Evolutionary conservation across 1,140 invertebrate genomes (phyloP).

Genomic region (Anthonomus grandis): DNA sequence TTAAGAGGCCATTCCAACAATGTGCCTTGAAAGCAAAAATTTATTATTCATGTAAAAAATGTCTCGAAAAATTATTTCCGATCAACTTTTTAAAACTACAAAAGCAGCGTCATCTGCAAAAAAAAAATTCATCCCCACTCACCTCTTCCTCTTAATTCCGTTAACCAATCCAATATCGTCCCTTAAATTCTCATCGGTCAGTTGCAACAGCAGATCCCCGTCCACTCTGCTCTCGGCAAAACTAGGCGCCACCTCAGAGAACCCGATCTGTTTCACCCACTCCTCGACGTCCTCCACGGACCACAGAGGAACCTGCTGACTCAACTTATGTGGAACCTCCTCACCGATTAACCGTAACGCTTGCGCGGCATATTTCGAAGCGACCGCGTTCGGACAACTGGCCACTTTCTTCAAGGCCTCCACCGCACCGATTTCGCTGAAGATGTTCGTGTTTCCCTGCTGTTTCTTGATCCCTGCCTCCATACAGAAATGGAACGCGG

Average conservation of each 20-base stretch:
- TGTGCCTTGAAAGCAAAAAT: too few species aligned
- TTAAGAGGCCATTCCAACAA: too few species aligned
- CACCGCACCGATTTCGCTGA: slow-evolving; percentile 92
- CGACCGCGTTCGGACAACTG: slow-evolving; percentile 95
- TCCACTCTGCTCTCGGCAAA: slow-evolving; percentile 93
- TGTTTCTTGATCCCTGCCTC: slow-evolving; percentile 97
- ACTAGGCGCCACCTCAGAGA: slow-evolving; percentile 74
- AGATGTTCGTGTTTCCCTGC: slow-evolving; percentile 92
- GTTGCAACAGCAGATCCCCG: slow-evolving; percentile 92
- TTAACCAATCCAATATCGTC: slow-evolving; percentile 92
- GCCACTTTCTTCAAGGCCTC: slow-evolving; percentile 95
- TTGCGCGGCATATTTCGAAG: slow-evolving; percentile 95
- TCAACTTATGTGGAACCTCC: slow-evolving; percentile 94
- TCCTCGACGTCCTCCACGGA: slow-evolving; percentile 93
- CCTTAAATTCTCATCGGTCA: slow-evolving; percentile 88
- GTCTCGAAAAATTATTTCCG: too few species aligned
- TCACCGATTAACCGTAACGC: slow-evolving; percentile 94
- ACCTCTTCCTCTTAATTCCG: slow-evolving; percentile 87
- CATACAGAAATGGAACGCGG: slow-evolving; percentile 99
- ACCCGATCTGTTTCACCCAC: slow-evolving; percentile 98
- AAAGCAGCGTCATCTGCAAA: too few species aligned
- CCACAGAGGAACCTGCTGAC: slow-evolving; percentile 98
- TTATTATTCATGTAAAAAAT: too few species aligned
- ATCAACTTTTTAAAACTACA: too few species aligned
- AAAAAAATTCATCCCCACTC: too few species aligned